phyloP scores from a whole-genome alignment of 2,113 vertebrate species.

The Petrocephalus microphthalmus region DNA sequence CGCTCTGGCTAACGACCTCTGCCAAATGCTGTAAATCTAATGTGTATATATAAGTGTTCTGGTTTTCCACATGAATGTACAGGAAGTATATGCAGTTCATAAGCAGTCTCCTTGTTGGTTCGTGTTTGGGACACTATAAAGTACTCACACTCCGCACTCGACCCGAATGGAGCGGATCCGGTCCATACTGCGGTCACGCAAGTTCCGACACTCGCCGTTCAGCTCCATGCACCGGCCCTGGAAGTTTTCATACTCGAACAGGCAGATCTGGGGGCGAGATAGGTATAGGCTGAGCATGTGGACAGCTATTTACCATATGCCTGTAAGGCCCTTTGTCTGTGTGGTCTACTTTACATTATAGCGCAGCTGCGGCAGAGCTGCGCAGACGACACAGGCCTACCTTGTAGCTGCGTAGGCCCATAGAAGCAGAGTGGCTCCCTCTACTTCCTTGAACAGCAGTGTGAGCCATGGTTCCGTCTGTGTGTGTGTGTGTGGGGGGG shows the following conservation, averaged over 20 bases:
- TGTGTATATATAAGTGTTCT: neutral
- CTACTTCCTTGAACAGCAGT: slow-evolving; percentile 68
- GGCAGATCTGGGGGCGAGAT: slow-evolving; percentile 53
- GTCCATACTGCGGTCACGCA: slow-evolving; percentile 63
- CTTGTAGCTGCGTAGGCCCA: slow-evolving; percentile 55
- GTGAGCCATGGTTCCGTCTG: slow-evolving; percentile 63
- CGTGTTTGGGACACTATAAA: neutral
- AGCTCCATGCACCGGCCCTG: slow-evolving; percentile 68
- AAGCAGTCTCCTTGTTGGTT: neutral
- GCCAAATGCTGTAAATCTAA: no score
- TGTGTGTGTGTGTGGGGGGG: no score
- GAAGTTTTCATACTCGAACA: slow-evolving; percentile 72
- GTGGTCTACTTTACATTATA: neutral
- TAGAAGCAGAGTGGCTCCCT: slow-evolving; percentile 58
- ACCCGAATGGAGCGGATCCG: slow-evolving; percentile 66
- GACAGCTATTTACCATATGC: neutral
- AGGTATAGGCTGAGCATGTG: neutral
- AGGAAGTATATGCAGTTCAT: neutral
- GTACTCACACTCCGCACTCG: slow-evolving; percentile 51
- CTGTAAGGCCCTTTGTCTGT: neutral
- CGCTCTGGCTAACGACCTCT: no score
- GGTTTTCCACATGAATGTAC: neutral
- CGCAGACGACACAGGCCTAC: slow-evolving; percentile 36
- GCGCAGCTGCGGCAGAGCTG: neutral
- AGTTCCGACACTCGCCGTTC: slow-evolving; percentile 57